phyloP scores from a whole-genome alignment of 2,113 vertebrate genomes.

The Boleophthalmus pectinirostris region DNA sequence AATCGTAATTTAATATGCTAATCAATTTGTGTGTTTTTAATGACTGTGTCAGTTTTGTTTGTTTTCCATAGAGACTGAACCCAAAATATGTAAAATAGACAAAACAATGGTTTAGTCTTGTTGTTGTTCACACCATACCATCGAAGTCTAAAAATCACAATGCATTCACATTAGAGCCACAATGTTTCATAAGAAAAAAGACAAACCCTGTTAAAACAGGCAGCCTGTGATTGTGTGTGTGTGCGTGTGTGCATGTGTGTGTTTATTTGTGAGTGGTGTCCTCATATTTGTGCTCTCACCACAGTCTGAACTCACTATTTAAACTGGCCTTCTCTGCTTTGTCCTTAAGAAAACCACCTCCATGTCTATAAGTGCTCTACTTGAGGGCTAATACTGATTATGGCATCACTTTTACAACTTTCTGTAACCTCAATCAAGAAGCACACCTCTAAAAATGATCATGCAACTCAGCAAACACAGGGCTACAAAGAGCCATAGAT shows the following conservation, averaged over 20 bases:
- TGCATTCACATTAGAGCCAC: conserved; percentile 39
- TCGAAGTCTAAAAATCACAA: conserved; percentile 40
- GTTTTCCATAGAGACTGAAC: conserved; percentile 59
- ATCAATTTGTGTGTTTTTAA: conserved; percentile 70
- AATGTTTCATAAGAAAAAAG: conserved; percentile 48
- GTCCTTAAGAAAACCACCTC: conserved; percentile 12
- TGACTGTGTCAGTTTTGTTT: conserved; percentile 67
- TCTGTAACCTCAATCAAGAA: conserved; percentile 14
- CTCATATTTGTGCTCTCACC: conserved; percentile 52
- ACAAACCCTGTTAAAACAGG: conserved; percentile 50
- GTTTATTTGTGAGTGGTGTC: conserved; percentile 47
- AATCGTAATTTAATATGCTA: conserved; percentile 71
- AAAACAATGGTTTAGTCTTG: conserved; percentile 37
- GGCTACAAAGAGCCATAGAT: conserved; percentile 8
- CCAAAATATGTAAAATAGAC: conserved; percentile 63
- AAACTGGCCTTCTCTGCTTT: conserved; percentile 44
- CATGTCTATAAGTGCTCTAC: neutral
- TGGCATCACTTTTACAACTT: conserved; percentile 12
- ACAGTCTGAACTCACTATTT: conserved; percentile 61
- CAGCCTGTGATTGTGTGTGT: conserved; percentile 36
- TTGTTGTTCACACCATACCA: conserved; percentile 48
- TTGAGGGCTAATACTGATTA: conserved; percentile 26
- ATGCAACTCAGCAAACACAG: conserved; percentile 28
- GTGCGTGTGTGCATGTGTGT: conserved; percentile 5
- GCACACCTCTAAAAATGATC: conserved; percentile 36